Evolutionary conservation across 2,113 vertebrate species (phyloP), one percentile per base, ranked within the genome.

Genomic region (Pteropus alecto): DNA sequence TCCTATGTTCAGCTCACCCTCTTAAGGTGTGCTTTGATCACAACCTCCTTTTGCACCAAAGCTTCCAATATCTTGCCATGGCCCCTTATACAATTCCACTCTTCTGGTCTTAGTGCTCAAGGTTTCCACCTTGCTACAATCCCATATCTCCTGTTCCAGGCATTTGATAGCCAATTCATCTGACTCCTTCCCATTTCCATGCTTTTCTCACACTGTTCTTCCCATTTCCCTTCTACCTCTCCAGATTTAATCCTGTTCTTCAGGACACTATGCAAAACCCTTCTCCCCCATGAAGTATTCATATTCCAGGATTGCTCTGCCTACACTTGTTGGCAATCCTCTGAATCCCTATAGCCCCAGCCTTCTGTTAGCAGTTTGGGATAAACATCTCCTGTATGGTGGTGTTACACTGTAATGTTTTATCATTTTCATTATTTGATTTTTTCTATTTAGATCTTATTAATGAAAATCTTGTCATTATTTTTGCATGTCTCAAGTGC

Each of bases 381-480:
- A 68, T 63, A 61, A 78, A 58, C 35, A 18, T 51, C 28, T 84
- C 41, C 38, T 68, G 2, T 14, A 56, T 26, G 10, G 38, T 65
- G 15, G 4, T 19, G 1, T 11, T 26, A 41, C 9, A 71, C 21
- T 77, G 15, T 67, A 71, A 73, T 21, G 41, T 87, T 61, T 85
- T 70, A 93, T 76, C 5, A 46, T 95, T 93, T 95, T 26, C 60
- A 16, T 93, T 43, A 90, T 63, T 96, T 54, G n/a, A 70, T 71
- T 90, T 76, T 90, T 87, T 90, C 30, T 74, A 16, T 79, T 96
- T 93, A 43, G 65, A 76, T 74, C 8, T 48, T 82, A 81, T 56
- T 82, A 81, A 58, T 33, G 12, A 83, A 96, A 96, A 87, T 56
- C n/a, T 83, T 51, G 28, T 63, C 46, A 41, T 85, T 84, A 46